These are phyloP conservation scores for Norana najaformis DNA, from an alignment of 2,888 invertebrate genomes.

Conservation along the genomic window DNA sequence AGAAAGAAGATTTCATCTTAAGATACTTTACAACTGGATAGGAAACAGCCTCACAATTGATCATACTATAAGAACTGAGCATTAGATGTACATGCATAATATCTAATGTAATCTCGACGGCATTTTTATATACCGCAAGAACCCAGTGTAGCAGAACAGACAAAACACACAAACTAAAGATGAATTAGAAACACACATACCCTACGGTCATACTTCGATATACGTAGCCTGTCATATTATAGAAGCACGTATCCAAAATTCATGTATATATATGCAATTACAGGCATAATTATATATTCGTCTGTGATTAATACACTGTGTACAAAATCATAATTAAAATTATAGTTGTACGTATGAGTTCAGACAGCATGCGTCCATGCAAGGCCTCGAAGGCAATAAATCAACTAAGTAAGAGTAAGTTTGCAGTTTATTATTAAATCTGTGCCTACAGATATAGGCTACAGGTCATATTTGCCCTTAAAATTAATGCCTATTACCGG, in stretches of 20 bases:
- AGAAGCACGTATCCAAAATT: background rate
- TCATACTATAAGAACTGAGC: background rate
- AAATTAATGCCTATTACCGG: too few relatives aligned
- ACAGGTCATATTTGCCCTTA: background rate
- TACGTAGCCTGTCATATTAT: background rate
- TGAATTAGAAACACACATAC: background rate
- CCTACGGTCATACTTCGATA: background rate
- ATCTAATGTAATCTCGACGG: too few relatives aligned
- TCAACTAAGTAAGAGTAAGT: background rate
- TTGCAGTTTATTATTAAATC: background rate
- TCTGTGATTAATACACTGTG: background rate
- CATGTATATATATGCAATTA: background rate
- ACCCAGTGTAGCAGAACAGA: background rate
- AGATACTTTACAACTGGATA: background rate
- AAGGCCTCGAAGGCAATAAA: background rate
- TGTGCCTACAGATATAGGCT: background rate
- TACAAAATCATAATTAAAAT: background rate
- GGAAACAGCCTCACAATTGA: background rate
- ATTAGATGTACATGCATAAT: background rate
- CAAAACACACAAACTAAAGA: background rate
- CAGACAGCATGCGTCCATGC: background rate
- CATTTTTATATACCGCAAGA: background rate
- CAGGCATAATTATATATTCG: background rate
- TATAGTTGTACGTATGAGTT: background rate
- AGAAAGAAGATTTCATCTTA: background rate